Conservation (phyloP, 2,888 invertebrate genomes). For the Dendrolimus pini region DNA sequence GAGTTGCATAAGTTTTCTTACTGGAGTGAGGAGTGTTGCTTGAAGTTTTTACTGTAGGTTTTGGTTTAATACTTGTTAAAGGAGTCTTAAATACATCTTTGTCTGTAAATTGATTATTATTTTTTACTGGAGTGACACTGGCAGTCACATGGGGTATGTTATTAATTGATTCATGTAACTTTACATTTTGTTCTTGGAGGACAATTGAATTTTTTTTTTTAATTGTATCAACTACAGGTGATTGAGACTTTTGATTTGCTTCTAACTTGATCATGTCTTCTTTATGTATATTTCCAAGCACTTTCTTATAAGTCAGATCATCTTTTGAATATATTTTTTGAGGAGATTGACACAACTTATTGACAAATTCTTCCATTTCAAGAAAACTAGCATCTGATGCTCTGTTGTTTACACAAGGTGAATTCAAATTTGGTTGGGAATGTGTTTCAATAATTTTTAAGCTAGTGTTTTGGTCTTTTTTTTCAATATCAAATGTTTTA, state of each 20-base stretch:
- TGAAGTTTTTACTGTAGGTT: conserved; percentile 28
- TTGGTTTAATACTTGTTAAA: conserved; percentile 15
- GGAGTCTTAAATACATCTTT: conserved; percentile 18
- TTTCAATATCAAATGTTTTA: not conserved
- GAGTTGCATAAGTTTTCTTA: conserved; percentile 28
- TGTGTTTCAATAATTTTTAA: conserved; percentile 47
- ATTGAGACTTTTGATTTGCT: too few species aligned
- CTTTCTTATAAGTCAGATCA: conserved; percentile 1
- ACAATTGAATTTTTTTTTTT: too few species aligned
- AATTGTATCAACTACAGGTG: too few species aligned
- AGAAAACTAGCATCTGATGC: conserved; percentile 43
- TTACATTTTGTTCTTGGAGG: too few species aligned
- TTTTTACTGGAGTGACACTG: conserved; percentile 26
- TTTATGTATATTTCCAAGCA: not conserved
- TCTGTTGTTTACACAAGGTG: conserved; percentile 20
- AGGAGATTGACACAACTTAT: conserved; percentile 27
- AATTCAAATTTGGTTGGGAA: conserved; percentile 43
- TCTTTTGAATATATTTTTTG: conserved; percentile 2
- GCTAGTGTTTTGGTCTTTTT: conserved; percentile 26
- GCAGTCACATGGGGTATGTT: not conserved
- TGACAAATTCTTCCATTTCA: conserved; percentile 41
- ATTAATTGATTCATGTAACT: too few species aligned
- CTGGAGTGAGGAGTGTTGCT: conserved; percentile 31
- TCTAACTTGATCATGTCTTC: not conserved
- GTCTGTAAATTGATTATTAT: conserved; percentile 9